Evolutionary conservation across 1,140 invertebrate species (phyloP), one percentile per base, ranked within the genome.

Genomic region (Atta cephalotes): DNA sequence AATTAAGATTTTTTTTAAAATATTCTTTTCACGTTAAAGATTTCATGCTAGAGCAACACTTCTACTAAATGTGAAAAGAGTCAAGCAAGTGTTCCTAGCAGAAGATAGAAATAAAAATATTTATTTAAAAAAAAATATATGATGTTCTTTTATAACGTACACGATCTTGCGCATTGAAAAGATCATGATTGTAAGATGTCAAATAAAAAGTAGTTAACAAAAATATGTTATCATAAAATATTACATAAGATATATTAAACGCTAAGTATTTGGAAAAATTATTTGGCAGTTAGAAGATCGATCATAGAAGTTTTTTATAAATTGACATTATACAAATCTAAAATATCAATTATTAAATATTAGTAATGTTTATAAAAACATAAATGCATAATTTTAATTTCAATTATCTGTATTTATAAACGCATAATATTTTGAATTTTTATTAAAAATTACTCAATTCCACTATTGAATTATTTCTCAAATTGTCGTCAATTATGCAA

Each of bases 71-170:
- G 12, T 28, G 4, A 28, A 18, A 66, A 56, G 53, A 80, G 7
- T 53, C 45, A 45, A 66, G 45, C 45, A 66, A 79, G 51, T 35
- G 18, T n/a, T n/a, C 45, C 16, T 18, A 31, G 45, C 1, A 21
- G 28, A 51, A 51, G 62, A 25, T 79, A 9, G 21, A 65, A 51
- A n/a, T 63, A 78, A 25, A 16, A 51, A 49, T 18, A 53, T 66
- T 79, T 16, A 35, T 28, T 78, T 51, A n/a, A 39, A 80, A 18
- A 65, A 53, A 6, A 7, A 51, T 21, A 66, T 18, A 18, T 6
- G 28, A 53, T 7, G 4, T 35, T 51, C 45, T 31, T 31, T 77
- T 45, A 4, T 77, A 35, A 80, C n/a, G 14, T 53, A 53, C 14
- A 56, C 4, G 25, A 68, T 39, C 16, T 68, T 45, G 14, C 14